Evolutionary conservation across 1,140 invertebrate species (phyloP).

Genomic region (Neocloeon triangulifer): DNA sequence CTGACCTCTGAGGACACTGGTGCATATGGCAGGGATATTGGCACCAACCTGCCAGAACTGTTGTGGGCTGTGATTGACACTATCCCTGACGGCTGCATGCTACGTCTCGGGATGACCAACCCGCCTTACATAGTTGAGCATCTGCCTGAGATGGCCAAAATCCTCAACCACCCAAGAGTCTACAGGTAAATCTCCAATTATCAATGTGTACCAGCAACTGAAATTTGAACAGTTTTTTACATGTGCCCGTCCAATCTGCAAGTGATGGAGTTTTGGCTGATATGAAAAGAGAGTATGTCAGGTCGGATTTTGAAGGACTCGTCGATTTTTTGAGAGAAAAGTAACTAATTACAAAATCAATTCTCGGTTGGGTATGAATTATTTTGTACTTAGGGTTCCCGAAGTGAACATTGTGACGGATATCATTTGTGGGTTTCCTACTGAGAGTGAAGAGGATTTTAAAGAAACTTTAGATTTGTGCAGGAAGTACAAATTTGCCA

Average conservation of each 20-base stretch:
- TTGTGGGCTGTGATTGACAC: conserved; percentile 70
- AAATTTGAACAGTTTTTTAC: no score
- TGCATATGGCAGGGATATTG: conserved; percentile 89
- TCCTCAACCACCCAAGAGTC: conserved; percentile 70
- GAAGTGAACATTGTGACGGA: conserved; percentile 90
- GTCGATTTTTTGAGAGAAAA: conserved; percentile 60
- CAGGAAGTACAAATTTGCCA: conserved; percentile 72
- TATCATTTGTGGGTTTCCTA: conserved; percentile 96
- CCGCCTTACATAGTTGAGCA: conserved; percentile 95
- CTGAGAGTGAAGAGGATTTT: conserved; percentile 83
- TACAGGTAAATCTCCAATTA: no score
- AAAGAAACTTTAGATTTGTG: conserved; percentile 70
- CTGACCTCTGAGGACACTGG: conserved; percentile 95
- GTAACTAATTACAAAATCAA: conserved; percentile 17
- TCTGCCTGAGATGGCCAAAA: conserved; percentile 67
- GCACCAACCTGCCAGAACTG: conserved; percentile 63
- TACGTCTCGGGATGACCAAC: conserved; percentile 91
- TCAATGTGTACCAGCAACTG: no score
- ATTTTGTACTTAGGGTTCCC: conserved; percentile 33
- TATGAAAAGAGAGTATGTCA: conserved; percentile 90
- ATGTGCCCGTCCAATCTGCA: conserved; percentile 92
- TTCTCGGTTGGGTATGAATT: conserved; percentile 8
- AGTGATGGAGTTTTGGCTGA: conserved; percentile 81
- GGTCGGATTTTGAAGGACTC: conserved; percentile 71
- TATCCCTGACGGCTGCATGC: conserved; percentile 72